Conservation (phyloP, 2,888 invertebrate species). For the Conistra vaccinii region DNA sequence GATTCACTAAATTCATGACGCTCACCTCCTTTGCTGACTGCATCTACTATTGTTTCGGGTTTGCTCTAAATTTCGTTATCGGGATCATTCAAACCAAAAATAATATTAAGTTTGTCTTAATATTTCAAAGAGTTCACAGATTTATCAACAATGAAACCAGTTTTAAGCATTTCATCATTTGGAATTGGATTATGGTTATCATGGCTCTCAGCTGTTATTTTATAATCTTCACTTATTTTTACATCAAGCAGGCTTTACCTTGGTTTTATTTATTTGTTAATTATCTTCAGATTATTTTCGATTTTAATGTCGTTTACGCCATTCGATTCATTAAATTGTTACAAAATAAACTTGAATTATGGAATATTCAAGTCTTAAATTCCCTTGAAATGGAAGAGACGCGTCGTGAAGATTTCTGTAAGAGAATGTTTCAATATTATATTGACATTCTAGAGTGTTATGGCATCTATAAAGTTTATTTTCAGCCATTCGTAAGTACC, state of each 20-base stretch:
- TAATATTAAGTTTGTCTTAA: slow-evolving; percentile 16
- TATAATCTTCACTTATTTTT: neutral
- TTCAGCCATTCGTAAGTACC: slow-evolving; percentile 10
- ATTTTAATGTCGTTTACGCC: slow-evolving; percentile 20
- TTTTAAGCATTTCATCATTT: slow-evolving; percentile 10
- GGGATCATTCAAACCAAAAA: slow-evolving; percentile 1
- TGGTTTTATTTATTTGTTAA: neutral
- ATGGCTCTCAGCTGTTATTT: neutral
- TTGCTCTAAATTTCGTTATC: slow-evolving; percentile 11
- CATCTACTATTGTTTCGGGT: slow-evolving; percentile 9
- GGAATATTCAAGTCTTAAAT: slow-evolving; percentile 5
- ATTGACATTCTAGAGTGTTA: slow-evolving; percentile 23
- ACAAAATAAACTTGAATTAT: slow-evolving; percentile 25
- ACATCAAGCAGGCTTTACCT: neutral
- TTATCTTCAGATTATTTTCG: slow-evolving; percentile 11
- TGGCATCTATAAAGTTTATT: neutral
- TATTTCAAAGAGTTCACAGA: slow-evolving; percentile 31
- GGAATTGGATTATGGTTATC: slow-evolving; percentile 25
- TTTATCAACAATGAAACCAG: slow-evolving; percentile 6
- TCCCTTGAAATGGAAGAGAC: neutral
- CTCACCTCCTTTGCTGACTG: neutral
- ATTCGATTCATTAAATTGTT: slow-evolving; percentile 7
- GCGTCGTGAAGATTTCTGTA: neutral
- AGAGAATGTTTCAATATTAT: slow-evolving; percentile 29
- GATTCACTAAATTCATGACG: neutral